These are phyloP conservation scores for Trachurus trachurus DNA, from an alignment of 2,797 vertebrate species.

Conservation along the genomic window DNA sequence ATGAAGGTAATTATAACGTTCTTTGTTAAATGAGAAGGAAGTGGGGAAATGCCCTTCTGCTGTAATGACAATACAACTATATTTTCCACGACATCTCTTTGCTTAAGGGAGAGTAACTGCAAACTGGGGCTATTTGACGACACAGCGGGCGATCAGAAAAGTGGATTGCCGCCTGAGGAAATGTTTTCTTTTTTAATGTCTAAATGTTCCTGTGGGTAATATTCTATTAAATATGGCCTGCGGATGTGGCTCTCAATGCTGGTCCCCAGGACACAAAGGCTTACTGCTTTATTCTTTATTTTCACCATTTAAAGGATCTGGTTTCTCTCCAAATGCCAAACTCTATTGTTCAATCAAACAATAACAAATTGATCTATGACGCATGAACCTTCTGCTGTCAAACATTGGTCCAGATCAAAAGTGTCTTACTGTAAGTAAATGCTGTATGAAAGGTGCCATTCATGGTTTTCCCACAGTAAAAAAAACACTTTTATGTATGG, in stretches of 20 bases:
- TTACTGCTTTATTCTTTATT: constrained; percentile 1
- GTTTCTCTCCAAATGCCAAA: constrained; percentile 25
- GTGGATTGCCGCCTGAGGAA: constrained; percentile 53
- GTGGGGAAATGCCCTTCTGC: constrained; percentile 12
- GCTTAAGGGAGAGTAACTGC: constrained; percentile 35
- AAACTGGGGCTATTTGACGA: constrained; percentile 68
- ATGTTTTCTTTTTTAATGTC: constrained; percentile 73
- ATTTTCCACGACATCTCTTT: constrained; percentile 26
- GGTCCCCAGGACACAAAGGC: constrained; percentile 20
- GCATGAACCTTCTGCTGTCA: constrained; percentile 16
- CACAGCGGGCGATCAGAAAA: constrained; percentile 70
- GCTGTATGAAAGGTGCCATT: too few relatives aligned
- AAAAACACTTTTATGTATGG: background rate
- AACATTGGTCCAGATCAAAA: background rate
- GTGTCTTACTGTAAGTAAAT: background rate
- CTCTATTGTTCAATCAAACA: constrained; percentile 15
- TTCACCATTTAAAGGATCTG: constrained; percentile 19
- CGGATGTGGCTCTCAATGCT: constrained; percentile 49
- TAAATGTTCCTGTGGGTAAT: constrained; percentile 54
- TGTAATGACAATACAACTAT: constrained; percentile 12
- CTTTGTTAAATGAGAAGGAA: constrained; percentile 28
- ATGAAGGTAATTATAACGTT: constrained; percentile 36
- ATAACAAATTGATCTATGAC: constrained; percentile 22
- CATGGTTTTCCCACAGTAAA: background rate
- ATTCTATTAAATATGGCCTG: constrained; percentile 42